A percentile compares a stretch with the other conserved stretches of the same genome.
Evolutionary conservation across 2,888 invertebrate genomes (phyloP).

Genomic region (Spilosoma lubricipeda): DNA sequence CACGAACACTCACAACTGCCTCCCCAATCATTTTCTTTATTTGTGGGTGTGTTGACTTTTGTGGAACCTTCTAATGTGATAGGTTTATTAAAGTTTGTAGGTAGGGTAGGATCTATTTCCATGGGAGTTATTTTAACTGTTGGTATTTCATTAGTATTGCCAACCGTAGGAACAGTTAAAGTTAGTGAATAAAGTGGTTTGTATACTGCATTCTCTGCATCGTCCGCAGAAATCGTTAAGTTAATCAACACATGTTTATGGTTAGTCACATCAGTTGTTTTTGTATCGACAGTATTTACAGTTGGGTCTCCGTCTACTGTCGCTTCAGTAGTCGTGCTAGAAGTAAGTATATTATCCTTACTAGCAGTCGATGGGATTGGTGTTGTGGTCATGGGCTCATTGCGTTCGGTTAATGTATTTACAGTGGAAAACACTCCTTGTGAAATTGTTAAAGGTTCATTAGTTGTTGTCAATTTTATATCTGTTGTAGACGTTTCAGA

Average conservation of each 20-base stretch:
- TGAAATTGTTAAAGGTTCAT: slow-evolving; percentile 42
- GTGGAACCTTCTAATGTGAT: slow-evolving; percentile 71
- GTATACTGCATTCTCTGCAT: slow-evolving; percentile 75
- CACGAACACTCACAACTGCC: slow-evolving; percentile 92
- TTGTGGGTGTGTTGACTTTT: slow-evolving; percentile 57
- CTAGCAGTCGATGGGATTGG: slow-evolving; percentile 59
- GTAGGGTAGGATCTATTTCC: slow-evolving; percentile 73
- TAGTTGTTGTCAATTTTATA: slow-evolving; percentile 33
- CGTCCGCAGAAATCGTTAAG: slow-evolving; percentile 92
- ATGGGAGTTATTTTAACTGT: slow-evolving; percentile 85
- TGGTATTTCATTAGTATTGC: slow-evolving; percentile 82
- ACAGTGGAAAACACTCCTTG: slow-evolving; percentile 55
- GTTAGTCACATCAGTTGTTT: slow-evolving; percentile 71
- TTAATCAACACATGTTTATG: slow-evolving; percentile 91
- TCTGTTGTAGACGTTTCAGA: slow-evolving; percentile 15
- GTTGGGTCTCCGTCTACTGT: slow-evolving; percentile 51
- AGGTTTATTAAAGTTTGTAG: slow-evolving; percentile 79
- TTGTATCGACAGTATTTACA: slow-evolving; percentile 68
- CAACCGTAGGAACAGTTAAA: slow-evolving; percentile 91
- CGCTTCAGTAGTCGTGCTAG: slow-evolving; percentile 44
- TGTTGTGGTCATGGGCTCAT: slow-evolving; percentile 66
- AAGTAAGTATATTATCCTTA: slow-evolving; percentile 57
- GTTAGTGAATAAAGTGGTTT: slow-evolving; percentile 92
- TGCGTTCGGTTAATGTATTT: slow-evolving; percentile 59
- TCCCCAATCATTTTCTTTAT: slow-evolving; percentile 77